Evolutionary conservation across 2,113 vertebrate species (phyloP).

Genomic region (Cricetomys ansorgei): DNA sequence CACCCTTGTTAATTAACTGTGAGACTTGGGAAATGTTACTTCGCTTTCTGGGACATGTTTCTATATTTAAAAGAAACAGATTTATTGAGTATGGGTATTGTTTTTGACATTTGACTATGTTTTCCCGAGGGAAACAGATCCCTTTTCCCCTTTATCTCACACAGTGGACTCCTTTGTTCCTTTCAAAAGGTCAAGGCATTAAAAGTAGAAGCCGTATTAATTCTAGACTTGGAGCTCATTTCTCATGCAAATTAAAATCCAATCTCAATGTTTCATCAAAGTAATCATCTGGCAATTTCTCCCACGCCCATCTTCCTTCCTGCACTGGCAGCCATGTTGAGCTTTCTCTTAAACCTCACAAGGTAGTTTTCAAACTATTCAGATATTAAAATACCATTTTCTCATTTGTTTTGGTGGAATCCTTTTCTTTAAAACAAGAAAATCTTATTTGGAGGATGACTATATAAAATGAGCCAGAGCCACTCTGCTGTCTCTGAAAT

Average conservation of each 20-base stretch:
- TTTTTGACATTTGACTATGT: not conserved
- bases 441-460: not conserved
- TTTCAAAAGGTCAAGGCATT: not conserved
- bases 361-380: not conserved
- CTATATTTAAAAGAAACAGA: constrained; percentile 21
- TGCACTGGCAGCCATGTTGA: not conserved
- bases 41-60: constrained; percentile 27
- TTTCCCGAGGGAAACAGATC: not conserved
- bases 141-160: not conserved
- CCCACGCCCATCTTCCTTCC: not conserved
- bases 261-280: not conserved
- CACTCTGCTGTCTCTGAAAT: not conserved
- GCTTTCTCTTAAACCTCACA: not conserved
- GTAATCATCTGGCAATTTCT: not conserved
- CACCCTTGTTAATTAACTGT: not conserved
- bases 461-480: not conserved
- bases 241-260: not conserved
- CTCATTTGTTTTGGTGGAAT: not conserved
- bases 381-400: not conserved
- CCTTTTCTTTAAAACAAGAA: not conserved
- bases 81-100: not conserved
- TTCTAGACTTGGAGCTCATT: not conserved
- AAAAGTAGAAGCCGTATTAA: not conserved
- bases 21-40: not conserved
- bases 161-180: constrained; percentile 6